A percentile compares a stretch with the other conserved stretches of the same genome.
These are phyloP conservation scores for Linepithema humile DNA, from an alignment of 1,140 invertebrate species.

Conservation along the genomic window DNA sequence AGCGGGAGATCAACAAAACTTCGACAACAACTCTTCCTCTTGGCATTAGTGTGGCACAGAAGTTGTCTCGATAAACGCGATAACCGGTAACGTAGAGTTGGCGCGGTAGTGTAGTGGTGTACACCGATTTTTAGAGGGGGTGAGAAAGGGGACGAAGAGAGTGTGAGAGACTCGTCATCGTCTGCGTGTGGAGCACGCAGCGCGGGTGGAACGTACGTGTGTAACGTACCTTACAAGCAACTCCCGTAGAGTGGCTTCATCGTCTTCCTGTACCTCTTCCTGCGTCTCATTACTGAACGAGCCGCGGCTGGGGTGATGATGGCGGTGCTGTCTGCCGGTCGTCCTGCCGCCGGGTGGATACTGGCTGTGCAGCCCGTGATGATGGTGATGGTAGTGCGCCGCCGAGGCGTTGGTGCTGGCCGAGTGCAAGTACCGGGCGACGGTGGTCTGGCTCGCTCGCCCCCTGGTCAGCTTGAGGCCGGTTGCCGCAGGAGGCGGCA, in stretches of 20 bases:
- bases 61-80: slow-evolving; percentile 8
- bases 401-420: slow-evolving; percentile 78
- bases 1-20: slow-evolving; percentile 46
- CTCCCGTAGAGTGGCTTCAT: slow-evolving; percentile 93
- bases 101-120: slow-evolving; percentile 20
- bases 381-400: slow-evolving; percentile 74
- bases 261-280: slow-evolving; percentile 89
- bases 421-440: slow-evolving; percentile 80
- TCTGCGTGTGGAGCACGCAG: neutral
- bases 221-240: slow-evolving; percentile 92
- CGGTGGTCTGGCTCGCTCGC: slow-evolving; percentile 67
- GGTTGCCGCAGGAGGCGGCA: slow-evolving; percentile 62
- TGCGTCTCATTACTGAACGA: slow-evolving; percentile 85
- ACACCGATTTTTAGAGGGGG: slow-evolving; percentile 19
- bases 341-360: slow-evolving; percentile 61
- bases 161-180: slow-evolving; percentile 21
- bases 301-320: slow-evolving; percentile 79
- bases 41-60: slow-evolving; percentile 20
- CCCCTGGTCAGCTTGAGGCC: slow-evolving; percentile 84
- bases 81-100: neutral
- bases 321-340: slow-evolving; percentile 73
- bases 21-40: slow-evolving; percentile 17
- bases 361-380: slow-evolving; percentile 43
- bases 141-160: slow-evolving; percentile 14
- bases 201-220: neutral